These are phyloP conservation scores for Lochmaea crataegi DNA, from an alignment of 2,888 invertebrate species.

Conservation along the genomic window DNA sequence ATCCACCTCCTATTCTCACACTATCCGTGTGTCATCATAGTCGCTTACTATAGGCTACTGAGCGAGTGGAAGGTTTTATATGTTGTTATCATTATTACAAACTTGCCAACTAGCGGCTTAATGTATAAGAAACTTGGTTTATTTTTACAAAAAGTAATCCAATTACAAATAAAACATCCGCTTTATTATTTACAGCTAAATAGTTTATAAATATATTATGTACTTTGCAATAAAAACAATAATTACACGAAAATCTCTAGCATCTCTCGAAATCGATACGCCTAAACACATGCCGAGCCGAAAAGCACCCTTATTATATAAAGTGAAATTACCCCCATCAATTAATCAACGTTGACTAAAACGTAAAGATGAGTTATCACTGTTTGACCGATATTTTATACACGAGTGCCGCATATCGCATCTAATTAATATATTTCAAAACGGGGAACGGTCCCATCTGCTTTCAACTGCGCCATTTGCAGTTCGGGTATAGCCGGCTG, in stretches of 20 bases:
- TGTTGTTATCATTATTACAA: too few species aligned
- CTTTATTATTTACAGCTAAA: not conserved
- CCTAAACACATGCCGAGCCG: slow-evolving; percentile 7
- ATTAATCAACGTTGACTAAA: slow-evolving; percentile 28
- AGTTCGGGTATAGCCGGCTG: slow-evolving; percentile 36
- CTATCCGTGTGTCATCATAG: too few species aligned
- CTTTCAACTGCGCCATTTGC: slow-evolving; percentile 37
- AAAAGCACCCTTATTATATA: slow-evolving; percentile 1
- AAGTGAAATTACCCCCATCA: slow-evolving; percentile 17
- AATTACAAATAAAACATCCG: too few species aligned
- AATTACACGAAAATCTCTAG: not conserved
- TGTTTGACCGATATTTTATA: slow-evolving; percentile 38
- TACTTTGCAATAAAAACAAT: not conserved
- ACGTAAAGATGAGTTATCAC: slow-evolving; percentile 26
- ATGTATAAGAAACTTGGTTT: too few species aligned
- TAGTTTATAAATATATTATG: not conserved
- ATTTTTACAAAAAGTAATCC: too few species aligned
- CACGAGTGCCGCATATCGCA: slow-evolving; percentile 24
- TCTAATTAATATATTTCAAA: slow-evolving; percentile 36
- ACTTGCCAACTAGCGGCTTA: too few species aligned
- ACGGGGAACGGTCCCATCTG: slow-evolving; percentile 38
- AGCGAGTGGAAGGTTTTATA: too few species aligned
- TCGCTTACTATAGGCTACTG: too few species aligned
- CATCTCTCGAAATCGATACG: not conserved
- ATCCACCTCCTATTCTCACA: too few species aligned